Conservation (phyloP, 2,113 vertebrate genomes). For the Pteruthius melanotis region DNA sequence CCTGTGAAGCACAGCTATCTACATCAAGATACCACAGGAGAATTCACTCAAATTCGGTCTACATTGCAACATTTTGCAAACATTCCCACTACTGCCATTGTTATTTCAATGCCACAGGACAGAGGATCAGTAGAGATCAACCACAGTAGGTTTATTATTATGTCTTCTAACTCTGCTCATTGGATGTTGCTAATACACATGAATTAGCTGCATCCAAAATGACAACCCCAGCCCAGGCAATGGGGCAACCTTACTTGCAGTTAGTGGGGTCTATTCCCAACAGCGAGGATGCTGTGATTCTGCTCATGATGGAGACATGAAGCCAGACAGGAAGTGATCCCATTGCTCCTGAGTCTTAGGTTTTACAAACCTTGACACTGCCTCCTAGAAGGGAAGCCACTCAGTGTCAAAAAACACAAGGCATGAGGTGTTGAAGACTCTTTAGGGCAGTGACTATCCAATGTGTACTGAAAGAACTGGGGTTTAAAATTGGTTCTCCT, state of each 20-base stretch:
- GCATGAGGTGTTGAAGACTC: neutral
- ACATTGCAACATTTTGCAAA: neutral
- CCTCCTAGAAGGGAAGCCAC: neutral
- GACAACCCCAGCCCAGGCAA: neutral
- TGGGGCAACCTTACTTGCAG: neutral
- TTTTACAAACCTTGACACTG: neutral
- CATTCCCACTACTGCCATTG: neutral
- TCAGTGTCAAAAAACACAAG: neutral
- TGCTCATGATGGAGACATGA: neutral
- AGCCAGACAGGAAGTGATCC: neutral
- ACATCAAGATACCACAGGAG: neutral
- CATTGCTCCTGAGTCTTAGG: neutral
- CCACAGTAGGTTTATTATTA: neutral
- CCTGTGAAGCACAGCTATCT: neutral
- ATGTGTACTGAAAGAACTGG: neutral
- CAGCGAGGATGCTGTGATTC: neutral
- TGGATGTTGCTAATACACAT: neutral
- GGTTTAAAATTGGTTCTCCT: neutral
- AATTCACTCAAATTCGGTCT: neutral
- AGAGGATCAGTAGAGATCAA: neutral
- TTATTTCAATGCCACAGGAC: neutral
- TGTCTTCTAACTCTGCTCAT: neutral
- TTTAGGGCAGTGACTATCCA: neutral
- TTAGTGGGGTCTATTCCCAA: neutral
- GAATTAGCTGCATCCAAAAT: neutral